A percentile compares a stretch with the other conserved stretches of the same genome.
These are phyloP conservation scores for Parelbella ahira DNA, from an alignment of 2,888 invertebrate genomes.

Conservation along the genomic window DNA sequence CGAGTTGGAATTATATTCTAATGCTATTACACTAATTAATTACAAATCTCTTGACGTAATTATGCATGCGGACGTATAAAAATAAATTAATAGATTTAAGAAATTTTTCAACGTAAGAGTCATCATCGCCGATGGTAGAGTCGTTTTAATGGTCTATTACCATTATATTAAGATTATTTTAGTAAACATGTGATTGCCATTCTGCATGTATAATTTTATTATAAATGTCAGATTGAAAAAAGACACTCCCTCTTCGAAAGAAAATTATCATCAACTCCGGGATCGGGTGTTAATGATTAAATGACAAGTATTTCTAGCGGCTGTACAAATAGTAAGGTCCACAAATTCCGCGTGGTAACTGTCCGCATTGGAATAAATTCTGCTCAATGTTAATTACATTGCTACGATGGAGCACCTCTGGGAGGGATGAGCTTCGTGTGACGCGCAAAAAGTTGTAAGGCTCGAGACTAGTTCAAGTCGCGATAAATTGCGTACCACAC, in stretches of 20 bases:
- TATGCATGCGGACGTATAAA: constrained; percentile 12
- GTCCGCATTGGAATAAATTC: constrained; percentile 27
- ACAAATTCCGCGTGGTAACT: constrained; percentile 25
- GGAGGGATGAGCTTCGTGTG: constrained; percentile 33
- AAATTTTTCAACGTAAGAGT: constrained; percentile 7
- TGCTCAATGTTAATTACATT: constrained; percentile 25
- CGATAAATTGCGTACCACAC: too few relatives aligned
- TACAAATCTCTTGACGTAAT: constrained; percentile 18
- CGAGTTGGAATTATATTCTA: constrained; percentile 3
- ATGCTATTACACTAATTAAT: constrained; percentile 20
- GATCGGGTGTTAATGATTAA: constrained; percentile 23
- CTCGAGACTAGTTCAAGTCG: too few relatives aligned
- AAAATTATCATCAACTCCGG: constrained; percentile 8
- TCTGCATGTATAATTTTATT: constrained; percentile 6
- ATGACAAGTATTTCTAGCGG: constrained; percentile 17
- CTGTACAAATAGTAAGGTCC: constrained; percentile 20
- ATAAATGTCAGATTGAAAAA: too few relatives aligned
- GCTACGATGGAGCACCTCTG: constrained; percentile 24
- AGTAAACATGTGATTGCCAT: constrained; percentile 12
- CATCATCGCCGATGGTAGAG: constrained; percentile 4
- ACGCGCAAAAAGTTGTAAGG: constrained; percentile 38
- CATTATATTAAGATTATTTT: constrained; percentile 15
- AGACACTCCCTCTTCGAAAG: too few relatives aligned
- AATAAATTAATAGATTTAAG: constrained; percentile 6
- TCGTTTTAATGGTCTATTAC: constrained; percentile 12